Conservation (phyloP, 2,888 invertebrate species). For the Chymomyza procnemis region DNA sequence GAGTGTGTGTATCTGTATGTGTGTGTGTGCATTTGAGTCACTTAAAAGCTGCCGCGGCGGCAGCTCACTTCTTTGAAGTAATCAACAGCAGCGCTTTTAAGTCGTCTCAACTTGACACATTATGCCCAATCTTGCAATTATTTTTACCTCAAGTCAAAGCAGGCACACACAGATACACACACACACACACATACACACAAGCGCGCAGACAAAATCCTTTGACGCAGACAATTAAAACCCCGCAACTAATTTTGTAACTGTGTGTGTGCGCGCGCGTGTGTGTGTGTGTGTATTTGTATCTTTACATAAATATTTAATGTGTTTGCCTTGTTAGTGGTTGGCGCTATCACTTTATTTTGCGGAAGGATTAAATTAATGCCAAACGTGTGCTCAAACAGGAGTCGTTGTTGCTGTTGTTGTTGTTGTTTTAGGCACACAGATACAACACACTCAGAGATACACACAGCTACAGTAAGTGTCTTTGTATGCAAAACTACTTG, state of each 20-base stretch:
- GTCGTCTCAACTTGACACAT: slow-evolving; percentile 59
- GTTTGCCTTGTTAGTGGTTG: slow-evolving; percentile 75
- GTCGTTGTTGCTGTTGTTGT: slow-evolving; percentile 3
- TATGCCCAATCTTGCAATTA: slow-evolving; percentile 74
- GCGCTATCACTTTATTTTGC: slow-evolving; percentile 75
- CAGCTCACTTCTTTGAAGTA: slow-evolving; percentile 50
- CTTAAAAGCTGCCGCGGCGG: slow-evolving; percentile 26
- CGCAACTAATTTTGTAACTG: slow-evolving; percentile 43
- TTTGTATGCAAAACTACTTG: slow-evolving; percentile 58
- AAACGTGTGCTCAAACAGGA: slow-evolving; percentile 54
- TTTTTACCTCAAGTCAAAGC: slow-evolving; percentile 66
- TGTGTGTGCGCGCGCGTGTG: slow-evolving; percentile 21
- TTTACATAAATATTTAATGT: slow-evolving; percentile 65
- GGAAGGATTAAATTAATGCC: slow-evolving; percentile 75
- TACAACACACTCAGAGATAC: slow-evolving; percentile 8
- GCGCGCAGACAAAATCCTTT: slow-evolving; percentile 30
- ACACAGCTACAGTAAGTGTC: slow-evolving; percentile 24
- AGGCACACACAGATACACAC: background rate
- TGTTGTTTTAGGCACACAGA: slow-evolving; percentile 51
- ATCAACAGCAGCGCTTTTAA: slow-evolving; percentile 37
- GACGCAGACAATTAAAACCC: slow-evolving; percentile 64
- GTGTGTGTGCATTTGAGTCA: slow-evolving; percentile 18
- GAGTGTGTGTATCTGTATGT: slow-evolving; percentile 14
- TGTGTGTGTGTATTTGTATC: slow-evolving; percentile 39
- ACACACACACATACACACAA: background rate